Conservation (phyloP, 2,113 vertebrate species). For the Oostethus manadensis region DNA sequence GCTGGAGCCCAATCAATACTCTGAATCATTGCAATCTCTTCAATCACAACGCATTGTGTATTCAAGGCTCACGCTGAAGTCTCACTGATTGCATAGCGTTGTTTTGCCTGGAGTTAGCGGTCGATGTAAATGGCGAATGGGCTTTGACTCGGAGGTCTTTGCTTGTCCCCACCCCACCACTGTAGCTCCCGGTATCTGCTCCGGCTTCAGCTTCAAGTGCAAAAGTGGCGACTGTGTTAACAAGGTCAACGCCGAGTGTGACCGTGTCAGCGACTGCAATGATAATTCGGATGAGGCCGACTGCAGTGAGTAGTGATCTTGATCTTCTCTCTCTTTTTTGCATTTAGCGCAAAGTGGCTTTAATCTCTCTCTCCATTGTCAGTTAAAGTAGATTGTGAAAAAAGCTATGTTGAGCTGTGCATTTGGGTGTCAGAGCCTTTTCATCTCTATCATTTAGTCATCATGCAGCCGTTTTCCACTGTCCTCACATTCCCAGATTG, state of each 20-base stretch:
- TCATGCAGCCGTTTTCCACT: background rate
- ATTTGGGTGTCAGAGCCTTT: slow-evolving; percentile 22
- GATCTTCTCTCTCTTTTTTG: slow-evolving; percentile 1
- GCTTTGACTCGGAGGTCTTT: slow-evolving; percentile 34
- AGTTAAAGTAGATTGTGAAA: slow-evolving; percentile 49
- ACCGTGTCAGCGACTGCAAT: slow-evolving; percentile 64
- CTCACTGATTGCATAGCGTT: slow-evolving; percentile 47
- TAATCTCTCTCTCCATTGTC: slow-evolving; percentile 42
- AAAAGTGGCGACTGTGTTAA: slow-evolving; percentile 62
- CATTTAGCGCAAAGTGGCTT: slow-evolving; percentile 22
- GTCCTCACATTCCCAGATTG: slow-evolving; percentile 57
- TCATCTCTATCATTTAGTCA: slow-evolving; percentile 22
- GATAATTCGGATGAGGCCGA: slow-evolving; percentile 66
- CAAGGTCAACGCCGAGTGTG: slow-evolving; percentile 76
- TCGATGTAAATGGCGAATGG: slow-evolving; percentile 19
- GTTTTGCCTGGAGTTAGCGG: slow-evolving; percentile 35
- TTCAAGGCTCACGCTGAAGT: slow-evolving; percentile 45
- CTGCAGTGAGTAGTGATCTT: slow-evolving; percentile 60
- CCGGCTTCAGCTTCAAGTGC: slow-evolving; percentile 68
- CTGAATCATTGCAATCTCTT: slow-evolving; percentile 56
- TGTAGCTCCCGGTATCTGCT: slow-evolving; percentile 58
- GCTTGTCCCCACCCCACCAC: slow-evolving; percentile 9
- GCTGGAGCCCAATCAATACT: slow-evolving; percentile 53
- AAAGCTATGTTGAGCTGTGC: slow-evolving; percentile 22
- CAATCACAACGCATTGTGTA: slow-evolving; percentile 52